A percentile compares a stretch with the other conserved stretches of the same genome.
Evolutionary conservation across 2,797 vertebrate species (phyloP).

Genomic region (Periparus ater): DNA sequence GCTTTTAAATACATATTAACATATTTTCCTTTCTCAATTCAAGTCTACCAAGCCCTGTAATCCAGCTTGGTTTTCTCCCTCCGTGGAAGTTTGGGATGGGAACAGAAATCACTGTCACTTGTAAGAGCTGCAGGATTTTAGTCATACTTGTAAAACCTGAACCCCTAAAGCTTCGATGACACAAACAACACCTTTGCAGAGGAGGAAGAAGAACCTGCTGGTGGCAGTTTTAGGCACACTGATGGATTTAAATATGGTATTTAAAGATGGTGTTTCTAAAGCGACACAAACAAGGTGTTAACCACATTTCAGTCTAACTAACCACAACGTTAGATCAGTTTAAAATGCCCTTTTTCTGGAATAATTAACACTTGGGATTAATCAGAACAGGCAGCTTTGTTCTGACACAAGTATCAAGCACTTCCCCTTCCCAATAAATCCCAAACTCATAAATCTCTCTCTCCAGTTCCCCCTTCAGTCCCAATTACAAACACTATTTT

Average conservation of each 20-base stretch:
- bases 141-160: neutral
- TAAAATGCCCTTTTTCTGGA: neutral
- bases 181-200: neutral
- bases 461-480: neutral
- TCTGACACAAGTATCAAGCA: neutral
- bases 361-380: neutral
- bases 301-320: neutral
- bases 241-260: neutral
- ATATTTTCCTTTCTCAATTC: neutral
- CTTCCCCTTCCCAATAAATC: neutral
- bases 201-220: neutral
- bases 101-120: neutral
- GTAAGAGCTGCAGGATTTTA: neutral
- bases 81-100: neutral
- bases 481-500: constrained; percentile 12
- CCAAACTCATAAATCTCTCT: neutral
- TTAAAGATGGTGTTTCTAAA: neutral
- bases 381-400: neutral
- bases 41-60: neutral
- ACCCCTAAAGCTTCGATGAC: neutral
- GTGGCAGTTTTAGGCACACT: neutral
- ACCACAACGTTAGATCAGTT: neutral
- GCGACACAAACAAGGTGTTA: neutral
- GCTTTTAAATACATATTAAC: neutral
- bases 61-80: neutral